Percentiles rank a stretch among this genome's conserved stretches.
phyloP scores from a whole-genome alignment of 2,888 invertebrate species.

The Tetheella fluctuosa region DNA sequence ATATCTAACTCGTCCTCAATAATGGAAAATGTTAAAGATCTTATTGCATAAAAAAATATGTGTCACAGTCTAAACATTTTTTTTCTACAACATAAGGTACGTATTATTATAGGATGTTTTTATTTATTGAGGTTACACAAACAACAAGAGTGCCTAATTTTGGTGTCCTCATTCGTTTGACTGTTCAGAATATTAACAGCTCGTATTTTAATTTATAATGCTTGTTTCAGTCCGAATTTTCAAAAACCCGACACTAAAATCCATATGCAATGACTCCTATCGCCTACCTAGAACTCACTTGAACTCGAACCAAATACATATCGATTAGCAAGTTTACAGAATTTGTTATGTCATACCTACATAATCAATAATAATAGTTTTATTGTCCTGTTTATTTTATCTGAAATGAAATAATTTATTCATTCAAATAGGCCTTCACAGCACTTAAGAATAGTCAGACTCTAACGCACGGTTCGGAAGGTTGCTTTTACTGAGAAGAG shows the following conservation, averaged over 20 bases:
- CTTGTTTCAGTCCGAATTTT: conserved; percentile 51
- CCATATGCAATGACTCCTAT: conserved; percentile 53
- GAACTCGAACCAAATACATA: conserved; percentile 75
- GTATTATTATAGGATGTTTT: neutral
- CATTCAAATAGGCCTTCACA: no score
- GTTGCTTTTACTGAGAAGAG: no score
- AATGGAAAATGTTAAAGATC: conserved; percentile 17
- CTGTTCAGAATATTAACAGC: conserved; percentile 21
- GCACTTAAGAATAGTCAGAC: no score
- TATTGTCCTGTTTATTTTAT: neutral
- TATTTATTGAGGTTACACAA: conserved; percentile 13
- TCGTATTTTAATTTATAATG: conserved; percentile 44
- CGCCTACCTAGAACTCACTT: conserved; percentile 35
- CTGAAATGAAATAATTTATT: no score
- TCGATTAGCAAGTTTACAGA: conserved; percentile 39
- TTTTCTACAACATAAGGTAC: neutral
- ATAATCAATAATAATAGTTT: neutral
- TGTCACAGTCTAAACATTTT: neutral
- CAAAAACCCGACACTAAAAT: conserved; percentile 35
- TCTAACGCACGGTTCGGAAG: no score
- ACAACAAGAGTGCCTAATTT: conserved; percentile 3
- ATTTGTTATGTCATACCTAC: conserved; percentile 13
- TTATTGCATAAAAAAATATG: neutral
- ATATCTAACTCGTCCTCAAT: conserved; percentile 67
- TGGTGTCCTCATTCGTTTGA: conserved; percentile 30